Base-by-base conservation (phyloP, 2,888 invertebrate species). In the Gisinianus flammeolus region DNA sequence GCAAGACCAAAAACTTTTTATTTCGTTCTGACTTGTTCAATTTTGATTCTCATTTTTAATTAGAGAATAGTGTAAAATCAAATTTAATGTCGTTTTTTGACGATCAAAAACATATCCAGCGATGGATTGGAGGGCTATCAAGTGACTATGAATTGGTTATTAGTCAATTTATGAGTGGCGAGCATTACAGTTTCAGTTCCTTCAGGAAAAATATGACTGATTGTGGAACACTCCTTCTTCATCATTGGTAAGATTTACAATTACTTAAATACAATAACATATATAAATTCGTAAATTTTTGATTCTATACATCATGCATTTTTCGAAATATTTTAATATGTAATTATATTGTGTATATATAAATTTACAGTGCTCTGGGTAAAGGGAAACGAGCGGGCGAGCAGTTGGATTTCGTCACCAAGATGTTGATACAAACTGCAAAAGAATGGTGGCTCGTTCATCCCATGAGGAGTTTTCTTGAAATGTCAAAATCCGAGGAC, bases 101-200 rank as follows among this genome's bases (percentile, higher is more conserved):
- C 8, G n/a, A 8, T 58, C 16, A 10, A 58, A 58, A 58, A 58
- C 10, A 10, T 58, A 16, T 58, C n/a, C 62, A 58, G 8, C 62
- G 62, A 19, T 58, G 62, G 22, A 6, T 10, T 58, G 22, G 16
- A 8, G 69, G 44, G 10, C 44, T 69, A 16, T 24, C 24, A 12
- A 69, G 69, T 24, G 69, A 69, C 31, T 69, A 69, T n/a, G 69
- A 69, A 31, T 3, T 69, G 69, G 12, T 69, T n/a, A 35, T 52
- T 19, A 69, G 44, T 26, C 69, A 69, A 12, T 69, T 44, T 19
- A 2, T 69, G 24, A 12, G 12, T 12, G 35, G 1, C 1, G 69
- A 69, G 19, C 12, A 26, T n/a, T 69, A 24, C 26, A 24, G 24
- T 31, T 69, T 69, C 31, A 19, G 44, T 8, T 16, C 28, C 2